Base-by-base conservation (phyloP, 1,140 invertebrate species). In the Caerostris darwini region DNA sequence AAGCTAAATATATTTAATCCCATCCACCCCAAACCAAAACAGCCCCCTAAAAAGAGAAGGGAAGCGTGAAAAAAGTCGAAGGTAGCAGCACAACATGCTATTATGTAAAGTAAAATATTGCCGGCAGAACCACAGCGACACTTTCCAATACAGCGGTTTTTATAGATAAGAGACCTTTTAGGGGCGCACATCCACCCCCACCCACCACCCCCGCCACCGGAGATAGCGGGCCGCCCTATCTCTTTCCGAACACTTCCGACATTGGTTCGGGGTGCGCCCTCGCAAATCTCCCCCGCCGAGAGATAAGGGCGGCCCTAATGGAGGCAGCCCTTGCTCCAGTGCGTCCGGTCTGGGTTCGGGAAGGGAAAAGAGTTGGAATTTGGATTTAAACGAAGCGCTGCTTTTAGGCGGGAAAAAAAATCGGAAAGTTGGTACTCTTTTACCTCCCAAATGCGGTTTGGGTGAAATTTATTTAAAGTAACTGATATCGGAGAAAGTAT, bases 191-290 rank as follows among this genome's bases (percentile, higher is more conserved):
- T 64, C 7, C n/a, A 34, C 0, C 71, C 69, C 34, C 71, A 77
- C 34, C 87, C 54, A 59, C 57, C 5, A 19, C 56, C 19, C 34
- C 7, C 87, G 34, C 87, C 53, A 81, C 67, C 89, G 71, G 89
- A 90, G 89, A 90, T 90, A 90, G 89, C 53, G 7, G 71, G 71
- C 14, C 89, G 71, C 89, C 56, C 89, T 90, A 90, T 90, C 89
- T 90, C 89, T 90, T 81, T 90, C 89, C 89, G 71, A 90, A 81
- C 89, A 90, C 69, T 90, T 90, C 89, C 71, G 89, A 90, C 89
- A 90, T 81, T 81, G 54, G 89, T 81, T 81, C 71, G 71, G 71
- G 71, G 56, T 50, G 67, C 89, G 71, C 89, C 89, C 81, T 56
- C 57, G 69, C 59, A 90, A 90, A 81, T 69, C 59, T 56, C 8